phyloP scores from a whole-genome alignment of 2,888 invertebrate species.

The Andrena dorsata region DNA sequence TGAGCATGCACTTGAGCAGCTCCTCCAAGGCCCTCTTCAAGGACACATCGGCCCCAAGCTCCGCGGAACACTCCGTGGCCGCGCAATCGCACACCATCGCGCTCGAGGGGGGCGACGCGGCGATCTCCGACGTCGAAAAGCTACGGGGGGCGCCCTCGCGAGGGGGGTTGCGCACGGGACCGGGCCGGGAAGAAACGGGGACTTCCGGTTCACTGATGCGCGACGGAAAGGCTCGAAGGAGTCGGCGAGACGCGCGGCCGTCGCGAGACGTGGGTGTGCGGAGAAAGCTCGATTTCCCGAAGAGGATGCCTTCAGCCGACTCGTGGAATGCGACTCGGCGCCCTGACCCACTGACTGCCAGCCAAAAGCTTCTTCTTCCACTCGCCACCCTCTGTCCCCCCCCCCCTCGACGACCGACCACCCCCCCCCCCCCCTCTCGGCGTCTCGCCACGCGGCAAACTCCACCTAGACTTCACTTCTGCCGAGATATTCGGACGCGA shows the following conservation, averaged over 20 bases:
- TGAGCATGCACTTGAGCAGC: conserved; percentile 92
- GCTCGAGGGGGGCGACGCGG: conserved; percentile 18
- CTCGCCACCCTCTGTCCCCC: conserved; percentile 49
- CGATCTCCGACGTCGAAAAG: conserved; percentile 5
- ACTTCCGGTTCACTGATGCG: neutral
- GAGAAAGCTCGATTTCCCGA: conserved; percentile 45
- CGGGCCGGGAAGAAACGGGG: neutral
- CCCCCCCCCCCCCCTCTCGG: conserved; percentile 7
- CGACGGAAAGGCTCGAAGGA: neutral
- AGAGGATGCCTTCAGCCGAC: conserved; percentile 72
- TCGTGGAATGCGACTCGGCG: conserved; percentile 82
- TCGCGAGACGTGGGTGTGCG: conserved; percentile 36
- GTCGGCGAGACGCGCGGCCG: neutral
- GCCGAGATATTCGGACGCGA: conserved; percentile 55
- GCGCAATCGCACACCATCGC: conserved; percentile 83
- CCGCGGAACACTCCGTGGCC: conserved; percentile 78
- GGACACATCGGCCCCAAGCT: conserved; percentile 84
- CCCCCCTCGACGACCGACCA: conserved; percentile 47
- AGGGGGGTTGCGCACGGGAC: neutral
- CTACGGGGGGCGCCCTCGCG: neutral
- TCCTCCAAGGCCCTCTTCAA: conserved; percentile 90
- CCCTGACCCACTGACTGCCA: conserved; percentile 84
- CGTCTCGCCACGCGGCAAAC: conserved; percentile 2
- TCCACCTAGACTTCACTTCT: conserved; percentile 47
- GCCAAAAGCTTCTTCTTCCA: conserved; percentile 80